phyloP scores from a whole-genome alignment of 2,888 invertebrate genomes.

The Hydriomena furcata region DNA sequence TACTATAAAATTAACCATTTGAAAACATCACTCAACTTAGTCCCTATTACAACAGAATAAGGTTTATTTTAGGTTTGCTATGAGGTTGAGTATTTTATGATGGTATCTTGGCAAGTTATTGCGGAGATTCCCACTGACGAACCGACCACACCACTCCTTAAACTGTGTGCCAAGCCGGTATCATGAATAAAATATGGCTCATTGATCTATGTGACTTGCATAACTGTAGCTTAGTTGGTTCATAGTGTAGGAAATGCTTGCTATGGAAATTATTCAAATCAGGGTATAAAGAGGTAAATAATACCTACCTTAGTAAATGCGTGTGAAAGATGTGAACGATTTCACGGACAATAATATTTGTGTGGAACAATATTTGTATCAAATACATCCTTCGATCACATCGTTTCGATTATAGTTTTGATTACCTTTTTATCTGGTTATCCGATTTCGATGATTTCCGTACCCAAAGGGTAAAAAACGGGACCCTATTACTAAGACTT shows the following conservation, averaged over 20 bases:
- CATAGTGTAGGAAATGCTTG: slow-evolving; percentile 9
- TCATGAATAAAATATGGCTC: slow-evolving; percentile 10
- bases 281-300: neutral
- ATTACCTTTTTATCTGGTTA: too few species aligned
- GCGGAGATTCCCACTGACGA: slow-evolving; percentile 43
- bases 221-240: slow-evolving; percentile 10
- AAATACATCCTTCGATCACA: too few species aligned
- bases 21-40: too few species aligned
- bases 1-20: too few species aligned
- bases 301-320: neutral
- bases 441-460: too few species aligned
- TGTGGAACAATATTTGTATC: too few species aligned
- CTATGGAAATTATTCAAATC: neutral
- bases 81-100: neutral
- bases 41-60: slow-evolving; percentile 1
- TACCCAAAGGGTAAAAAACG: too few species aligned
- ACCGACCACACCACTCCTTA: slow-evolving; percentile 30
- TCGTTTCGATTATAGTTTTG: too few species aligned
- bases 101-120: slow-evolving; percentile 38
- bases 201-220: slow-evolving; percentile 13
- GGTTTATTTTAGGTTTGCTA: slow-evolving; percentile 1
- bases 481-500: too few species aligned
- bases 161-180: slow-evolving; percentile 22
- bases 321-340: too few species aligned
- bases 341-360: too few species aligned